Conservation (phyloP, 2,797 vertebrate species). For the Loriculus beryllinus region DNA sequence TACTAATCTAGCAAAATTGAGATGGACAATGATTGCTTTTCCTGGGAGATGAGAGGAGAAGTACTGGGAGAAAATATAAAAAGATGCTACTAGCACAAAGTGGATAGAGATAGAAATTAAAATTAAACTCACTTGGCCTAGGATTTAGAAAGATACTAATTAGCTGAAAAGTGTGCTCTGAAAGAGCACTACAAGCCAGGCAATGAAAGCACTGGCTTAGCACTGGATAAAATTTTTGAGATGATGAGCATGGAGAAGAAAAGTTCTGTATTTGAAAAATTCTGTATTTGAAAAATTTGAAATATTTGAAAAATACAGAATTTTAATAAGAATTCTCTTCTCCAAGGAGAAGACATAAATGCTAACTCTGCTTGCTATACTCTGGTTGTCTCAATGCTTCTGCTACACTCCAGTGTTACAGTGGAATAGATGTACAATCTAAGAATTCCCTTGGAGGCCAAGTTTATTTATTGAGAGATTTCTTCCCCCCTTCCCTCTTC, state of each 20-base stretch:
- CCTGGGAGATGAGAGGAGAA: not conserved
- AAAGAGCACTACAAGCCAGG: not conserved
- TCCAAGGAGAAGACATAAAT: not conserved
- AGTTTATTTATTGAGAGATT: not conserved
- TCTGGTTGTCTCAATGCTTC: not conserved
- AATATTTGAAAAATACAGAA: not conserved
- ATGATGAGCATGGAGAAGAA: not conserved
- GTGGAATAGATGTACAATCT: not conserved
- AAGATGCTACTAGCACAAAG: not conserved
- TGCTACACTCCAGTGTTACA: not conserved
- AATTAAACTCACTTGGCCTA: not conserved
- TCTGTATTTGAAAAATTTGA: not conserved
- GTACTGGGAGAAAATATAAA: not conserved
- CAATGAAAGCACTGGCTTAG: not conserved
- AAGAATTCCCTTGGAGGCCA: not conserved
- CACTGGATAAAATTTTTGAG: not conserved
- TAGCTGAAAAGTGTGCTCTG: not conserved
- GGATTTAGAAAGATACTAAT: not conserved
- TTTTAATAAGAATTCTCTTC: not conserved
- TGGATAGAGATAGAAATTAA: not conserved
- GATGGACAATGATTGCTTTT: not conserved
- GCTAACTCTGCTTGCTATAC: not conserved
- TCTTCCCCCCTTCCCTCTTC: not conserved
- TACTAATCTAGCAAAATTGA: not conserved
- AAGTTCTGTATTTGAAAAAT: not conserved